These are phyloP conservation scores for Cancer borealis DNA, from an alignment of 2,888 invertebrate species.

Conservation along the genomic window DNA sequence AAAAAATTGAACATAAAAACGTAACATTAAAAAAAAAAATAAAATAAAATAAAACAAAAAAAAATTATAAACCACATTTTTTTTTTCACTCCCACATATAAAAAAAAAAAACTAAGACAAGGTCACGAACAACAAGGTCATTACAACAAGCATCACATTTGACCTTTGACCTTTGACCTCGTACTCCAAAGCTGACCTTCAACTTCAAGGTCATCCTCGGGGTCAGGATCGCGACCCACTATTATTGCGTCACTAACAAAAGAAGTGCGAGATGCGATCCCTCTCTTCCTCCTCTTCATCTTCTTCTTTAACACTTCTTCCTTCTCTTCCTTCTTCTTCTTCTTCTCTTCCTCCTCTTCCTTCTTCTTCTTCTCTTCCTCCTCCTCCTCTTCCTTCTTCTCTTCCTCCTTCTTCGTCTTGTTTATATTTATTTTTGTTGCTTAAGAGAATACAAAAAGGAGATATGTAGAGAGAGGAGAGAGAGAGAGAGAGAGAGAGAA, in stretches of 20 bases:
- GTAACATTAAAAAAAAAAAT: too few species aligned
- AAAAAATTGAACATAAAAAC: too few species aligned
- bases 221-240: neutral
- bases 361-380: neutral
- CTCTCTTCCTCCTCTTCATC: neutral
- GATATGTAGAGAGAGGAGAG: too few species aligned
- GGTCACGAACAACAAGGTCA: neutral
- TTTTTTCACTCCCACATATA: neutral
- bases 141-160: neutral
- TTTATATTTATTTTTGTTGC: too few species aligned
- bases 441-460: too few species aligned
- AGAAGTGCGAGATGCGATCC: neutral
- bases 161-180: neutral
- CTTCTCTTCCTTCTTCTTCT: neutral
- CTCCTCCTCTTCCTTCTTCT: neutral
- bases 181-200: neutral
- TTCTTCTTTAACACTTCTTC: neutral
- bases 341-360: neutral
- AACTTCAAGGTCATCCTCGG: neutral
- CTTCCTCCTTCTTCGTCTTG: neutral
- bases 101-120: neutral
- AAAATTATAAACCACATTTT: neutral
- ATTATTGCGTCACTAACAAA: slow-evolving; percentile 52
- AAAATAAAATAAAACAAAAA: too few species aligned
- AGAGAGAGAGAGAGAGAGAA: too few species aligned